Percentiles rank a stretch among this genome's conserved stretches.
These are phyloP conservation scores for Triops cancriformis DNA, from an alignment of 1,140 invertebrate genomes.

Conservation along the genomic window DNA sequence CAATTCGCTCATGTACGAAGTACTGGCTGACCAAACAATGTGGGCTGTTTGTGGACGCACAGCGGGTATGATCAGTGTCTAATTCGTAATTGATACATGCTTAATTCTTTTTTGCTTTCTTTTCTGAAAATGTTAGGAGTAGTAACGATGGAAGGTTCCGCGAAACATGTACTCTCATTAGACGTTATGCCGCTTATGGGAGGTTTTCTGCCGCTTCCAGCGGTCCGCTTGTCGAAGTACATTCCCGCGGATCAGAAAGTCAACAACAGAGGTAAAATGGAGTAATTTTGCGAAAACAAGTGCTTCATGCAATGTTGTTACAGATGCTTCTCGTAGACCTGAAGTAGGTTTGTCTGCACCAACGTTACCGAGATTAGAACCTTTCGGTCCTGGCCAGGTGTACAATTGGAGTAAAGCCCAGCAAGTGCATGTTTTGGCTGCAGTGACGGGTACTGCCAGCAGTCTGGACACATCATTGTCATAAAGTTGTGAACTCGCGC, in stretches of 20 bases:
- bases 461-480: neutral
- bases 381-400: constrained; percentile 75
- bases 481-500: neutral
- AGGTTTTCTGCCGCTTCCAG: constrained; percentile 77
- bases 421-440: constrained; percentile 69
- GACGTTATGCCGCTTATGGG: constrained; percentile 85
- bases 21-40: constrained; percentile 77
- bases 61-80: constrained; percentile 46
- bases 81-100: neutral
- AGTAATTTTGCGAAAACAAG: neutral
- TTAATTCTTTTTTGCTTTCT: constrained; percentile 14
- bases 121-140: constrained; percentile 52
- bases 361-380: constrained; percentile 61
- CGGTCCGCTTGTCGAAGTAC: constrained; percentile 82
- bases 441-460: neutral
- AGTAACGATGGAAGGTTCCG: constrained; percentile 59
- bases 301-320: neutral
- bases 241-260: constrained; percentile 60
- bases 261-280: constrained; percentile 18
- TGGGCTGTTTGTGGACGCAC: constrained; percentile 86
- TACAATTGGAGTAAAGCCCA: constrained; percentile 79
- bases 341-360: constrained; percentile 37
- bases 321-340: constrained; percentile 34
- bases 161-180: constrained; percentile 62
- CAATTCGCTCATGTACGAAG: constrained; percentile 79